These are phyloP conservation scores for Aporrectodea caliginosa DNA, from an alignment of 1,140 invertebrate genomes.

Conservation along the genomic window DNA sequence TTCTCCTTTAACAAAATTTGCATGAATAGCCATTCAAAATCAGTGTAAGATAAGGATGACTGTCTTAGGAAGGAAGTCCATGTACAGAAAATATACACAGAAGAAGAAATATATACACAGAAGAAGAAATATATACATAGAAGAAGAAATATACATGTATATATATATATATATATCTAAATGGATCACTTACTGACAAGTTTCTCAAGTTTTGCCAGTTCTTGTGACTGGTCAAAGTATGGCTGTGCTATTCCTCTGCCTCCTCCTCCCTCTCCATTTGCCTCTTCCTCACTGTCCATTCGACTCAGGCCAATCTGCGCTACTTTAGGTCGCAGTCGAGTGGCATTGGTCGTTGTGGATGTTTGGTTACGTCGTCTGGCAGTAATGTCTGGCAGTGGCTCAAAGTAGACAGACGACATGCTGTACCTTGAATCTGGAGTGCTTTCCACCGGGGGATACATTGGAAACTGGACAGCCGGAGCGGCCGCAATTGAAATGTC, in stretches of 20 bases:
- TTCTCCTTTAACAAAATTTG: too few relatives aligned
- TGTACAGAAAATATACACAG: too few relatives aligned
- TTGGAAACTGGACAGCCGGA: slow-evolving; percentile 30
- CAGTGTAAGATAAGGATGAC: too few relatives aligned
- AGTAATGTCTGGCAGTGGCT: slow-evolving; percentile 47
- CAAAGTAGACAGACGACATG: slow-evolving; percentile 42
- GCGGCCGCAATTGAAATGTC: slow-evolving; percentile 13
- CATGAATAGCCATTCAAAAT: too few relatives aligned
- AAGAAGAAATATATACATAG: too few relatives aligned
- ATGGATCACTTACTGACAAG: slow-evolving; percentile 4
- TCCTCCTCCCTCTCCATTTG: slow-evolving; percentile 30
- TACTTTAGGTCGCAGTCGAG: slow-evolving; percentile 11
- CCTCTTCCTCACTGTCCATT: slow-evolving; percentile 21
- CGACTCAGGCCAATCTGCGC: slow-evolving; percentile 9
- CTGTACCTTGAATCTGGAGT: slow-evolving; percentile 9
- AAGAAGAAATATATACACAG: too few relatives aligned
- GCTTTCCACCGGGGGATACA: slow-evolving; percentile 35
- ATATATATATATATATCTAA: too few relatives aligned
- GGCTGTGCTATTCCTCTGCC: too few relatives aligned
- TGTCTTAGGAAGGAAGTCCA: too few relatives aligned
- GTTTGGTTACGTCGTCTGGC: slow-evolving; percentile 22
- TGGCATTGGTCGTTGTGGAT: neutral
- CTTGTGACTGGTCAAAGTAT: neutral
- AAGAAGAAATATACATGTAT: too few relatives aligned
- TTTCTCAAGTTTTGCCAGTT: neutral